These are phyloP conservation scores for Thera britannica DNA, from an alignment of 2,888 invertebrate genomes.

Conservation along the genomic window DNA sequence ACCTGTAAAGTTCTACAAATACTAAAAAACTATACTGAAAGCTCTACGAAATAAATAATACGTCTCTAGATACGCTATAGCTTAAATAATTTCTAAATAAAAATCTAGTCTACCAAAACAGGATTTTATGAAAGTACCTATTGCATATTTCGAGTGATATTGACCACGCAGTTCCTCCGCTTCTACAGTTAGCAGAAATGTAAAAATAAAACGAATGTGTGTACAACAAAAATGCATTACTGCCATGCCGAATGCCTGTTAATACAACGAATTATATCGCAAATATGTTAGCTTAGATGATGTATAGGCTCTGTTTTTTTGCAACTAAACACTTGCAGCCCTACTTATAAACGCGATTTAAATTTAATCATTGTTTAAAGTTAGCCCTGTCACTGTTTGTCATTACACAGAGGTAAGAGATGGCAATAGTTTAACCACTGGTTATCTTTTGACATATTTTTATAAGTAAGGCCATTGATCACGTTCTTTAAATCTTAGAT, in stretches of 20 bases:
- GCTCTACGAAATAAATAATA: constrained; percentile 9
- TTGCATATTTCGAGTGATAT: constrained; percentile 42
- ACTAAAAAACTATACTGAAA: not conserved
- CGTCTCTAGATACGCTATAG: too few relatives aligned
- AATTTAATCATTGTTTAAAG: too few relatives aligned
- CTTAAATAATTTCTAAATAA: too few relatives aligned
- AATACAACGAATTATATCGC: constrained; percentile 19
- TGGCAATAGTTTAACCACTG: too few relatives aligned
- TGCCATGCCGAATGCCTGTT: constrained; percentile 37
- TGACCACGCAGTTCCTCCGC: constrained; percentile 43
- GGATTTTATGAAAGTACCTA: constrained; percentile 34
- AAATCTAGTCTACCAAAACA: constrained; percentile 2
- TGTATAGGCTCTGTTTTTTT: not conserved
- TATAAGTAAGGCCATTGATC: too few relatives aligned
- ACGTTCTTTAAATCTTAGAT: not conserved
- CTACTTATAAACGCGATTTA: too few relatives aligned
- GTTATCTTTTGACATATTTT: too few relatives aligned
- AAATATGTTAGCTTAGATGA: constrained; percentile 34
- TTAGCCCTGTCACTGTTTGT: too few relatives aligned
- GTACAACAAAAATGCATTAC: constrained; percentile 27
- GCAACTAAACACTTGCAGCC: not conserved
- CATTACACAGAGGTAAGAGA: too few relatives aligned
- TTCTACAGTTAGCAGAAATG: constrained; percentile 41
- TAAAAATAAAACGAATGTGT: constrained; percentile 16
- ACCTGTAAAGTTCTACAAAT: not conserved